Evolutionary conservation across 2,888 invertebrate genomes (phyloP).

Genomic region (Tenodera sinensis): DNA sequence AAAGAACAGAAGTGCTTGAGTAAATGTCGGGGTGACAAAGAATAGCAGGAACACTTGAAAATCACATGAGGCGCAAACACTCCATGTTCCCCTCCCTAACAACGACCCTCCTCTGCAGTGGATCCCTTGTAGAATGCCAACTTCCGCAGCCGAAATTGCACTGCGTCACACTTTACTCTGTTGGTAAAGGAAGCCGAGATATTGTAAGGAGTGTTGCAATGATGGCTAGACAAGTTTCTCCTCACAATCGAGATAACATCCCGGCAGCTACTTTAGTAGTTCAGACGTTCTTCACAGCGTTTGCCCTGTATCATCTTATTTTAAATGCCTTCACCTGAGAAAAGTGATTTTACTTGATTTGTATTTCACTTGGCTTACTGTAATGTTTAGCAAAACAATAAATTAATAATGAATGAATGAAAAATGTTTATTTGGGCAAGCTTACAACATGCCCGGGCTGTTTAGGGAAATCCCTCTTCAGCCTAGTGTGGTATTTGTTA

Average conservation of each 20-base stretch:
- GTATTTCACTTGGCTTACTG: too few relatives aligned
- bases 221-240: background rate
- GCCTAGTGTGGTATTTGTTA: too few relatives aligned
- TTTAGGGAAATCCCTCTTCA: too few relatives aligned
- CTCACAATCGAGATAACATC: background rate
- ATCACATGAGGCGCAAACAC: background rate
- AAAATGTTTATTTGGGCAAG: too few relatives aligned
- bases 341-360: too few relatives aligned
- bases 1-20: background rate
- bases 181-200: too few relatives aligned
- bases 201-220: too few relatives aligned
- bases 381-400: too few relatives aligned
- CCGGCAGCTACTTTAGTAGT: too few relatives aligned
- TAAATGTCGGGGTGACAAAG: background rate
- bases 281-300: background rate
- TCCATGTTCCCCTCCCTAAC: background rate
- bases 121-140: background rate
- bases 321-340: too few relatives aligned
- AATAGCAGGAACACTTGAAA: background rate
- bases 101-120: background rate
- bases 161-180: background rate
- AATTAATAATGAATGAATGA: too few relatives aligned
- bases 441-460: too few relatives aligned
- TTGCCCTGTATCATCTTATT: background rate
- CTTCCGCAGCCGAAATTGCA: background rate